A percentile compares a stretch with the other conserved stretches of the same genome.
phyloP scores from a whole-genome alignment of 2,113 vertebrate genomes.

The Nerophis ophidion region DNA sequence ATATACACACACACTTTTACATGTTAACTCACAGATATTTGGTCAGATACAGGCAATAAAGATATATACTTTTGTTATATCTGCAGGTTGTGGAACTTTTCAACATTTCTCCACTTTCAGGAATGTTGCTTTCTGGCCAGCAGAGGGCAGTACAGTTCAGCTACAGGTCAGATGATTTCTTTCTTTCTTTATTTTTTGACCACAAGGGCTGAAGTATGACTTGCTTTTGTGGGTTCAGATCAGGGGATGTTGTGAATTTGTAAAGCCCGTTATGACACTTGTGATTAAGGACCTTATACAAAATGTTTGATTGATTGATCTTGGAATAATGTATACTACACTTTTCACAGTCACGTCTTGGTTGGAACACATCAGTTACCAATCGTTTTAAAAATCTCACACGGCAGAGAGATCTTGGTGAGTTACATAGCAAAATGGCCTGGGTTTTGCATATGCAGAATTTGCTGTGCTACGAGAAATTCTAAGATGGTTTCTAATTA shows the following conservation, averaged over 20 bases:
- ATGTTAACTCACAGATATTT: too few species aligned
- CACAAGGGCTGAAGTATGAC: neutral
- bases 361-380: conserved; percentile 76
- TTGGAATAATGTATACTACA: conserved; percentile 8
- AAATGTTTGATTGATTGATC: neutral
- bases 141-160: conserved; percentile 76
- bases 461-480: neutral
- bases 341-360: conserved; percentile 77
- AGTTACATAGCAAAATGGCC: conserved; percentile 39
- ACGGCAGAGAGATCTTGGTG: conserved; percentile 91
- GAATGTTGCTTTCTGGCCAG: conserved; percentile 78
- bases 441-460: neutral
- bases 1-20: too few species aligned
- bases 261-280: too few species aligned
- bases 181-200: neutral
- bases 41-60: too few species aligned
- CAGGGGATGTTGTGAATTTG: too few species aligned
- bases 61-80: neutral
- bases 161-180: conserved; percentile 75
- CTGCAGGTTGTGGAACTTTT: conserved; percentile 77
- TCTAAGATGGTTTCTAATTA: neutral
- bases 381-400: conserved; percentile 83
- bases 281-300: too few species aligned
- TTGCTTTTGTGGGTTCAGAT: neutral
- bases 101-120: conserved; percentile 75